Percentiles rank a stretch among this genome's conserved stretches.
Conservation (phyloP, 2,113 vertebrate genomes). For the Carassius gibelio region DNA sequence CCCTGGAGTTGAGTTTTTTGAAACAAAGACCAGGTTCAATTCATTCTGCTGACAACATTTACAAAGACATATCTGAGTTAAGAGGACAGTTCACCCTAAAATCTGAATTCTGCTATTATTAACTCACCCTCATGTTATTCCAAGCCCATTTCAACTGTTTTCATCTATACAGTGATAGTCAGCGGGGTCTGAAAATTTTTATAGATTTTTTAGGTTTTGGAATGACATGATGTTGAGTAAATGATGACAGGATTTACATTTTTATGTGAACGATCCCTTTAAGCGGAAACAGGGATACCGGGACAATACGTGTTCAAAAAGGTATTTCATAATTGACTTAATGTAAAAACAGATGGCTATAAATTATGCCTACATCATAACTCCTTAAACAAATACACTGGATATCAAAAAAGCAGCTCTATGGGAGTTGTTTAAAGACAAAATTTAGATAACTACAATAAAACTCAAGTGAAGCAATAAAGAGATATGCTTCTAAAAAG, state of each 20-base stretch:
- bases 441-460: constrained; percentile 10
- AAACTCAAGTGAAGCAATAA: constrained; percentile 22
- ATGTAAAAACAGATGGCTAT: constrained; percentile 22
- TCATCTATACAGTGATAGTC: neutral
- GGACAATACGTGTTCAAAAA: constrained; percentile 22
- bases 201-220: neutral
- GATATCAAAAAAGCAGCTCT: neutral
- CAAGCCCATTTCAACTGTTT: neutral
- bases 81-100: neutral
- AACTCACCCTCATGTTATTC: neutral
- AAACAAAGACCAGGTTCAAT: neutral
- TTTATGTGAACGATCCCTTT: neutral
- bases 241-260: neutral
- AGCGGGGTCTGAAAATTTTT: neutral
- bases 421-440: constrained; percentile 9
- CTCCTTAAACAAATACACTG: constrained; percentile 41
- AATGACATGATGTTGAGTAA: neutral
- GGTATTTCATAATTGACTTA: constrained; percentile 33
- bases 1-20: neutral
- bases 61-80: constrained; percentile 1
- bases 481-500: constrained; percentile 6
- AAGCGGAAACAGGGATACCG: neutral
- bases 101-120: neutral
- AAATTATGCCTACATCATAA: constrained; percentile 33
- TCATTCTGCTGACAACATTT: constrained; percentile 18